These are phyloP conservation scores for Ahaetulla prasina DNA, from an alignment of 2,113 vertebrate genomes.

Conservation along the genomic window DNA sequence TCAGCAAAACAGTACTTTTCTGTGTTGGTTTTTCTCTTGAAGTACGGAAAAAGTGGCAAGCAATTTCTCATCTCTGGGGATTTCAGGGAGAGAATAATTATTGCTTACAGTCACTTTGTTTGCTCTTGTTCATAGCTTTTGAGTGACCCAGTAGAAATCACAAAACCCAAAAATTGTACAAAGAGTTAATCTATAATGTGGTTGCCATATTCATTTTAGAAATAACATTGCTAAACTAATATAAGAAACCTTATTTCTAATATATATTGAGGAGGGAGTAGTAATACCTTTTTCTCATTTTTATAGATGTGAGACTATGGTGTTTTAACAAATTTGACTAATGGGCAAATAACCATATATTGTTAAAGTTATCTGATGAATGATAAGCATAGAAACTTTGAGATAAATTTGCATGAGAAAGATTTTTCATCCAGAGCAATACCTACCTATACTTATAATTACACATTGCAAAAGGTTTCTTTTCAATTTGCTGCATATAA, in stretches of 20 bases:
- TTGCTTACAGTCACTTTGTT: not conserved
- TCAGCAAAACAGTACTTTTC: accelerated
- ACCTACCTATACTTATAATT: not conserved
- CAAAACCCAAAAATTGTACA: not conserved
- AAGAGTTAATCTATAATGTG: not conserved
- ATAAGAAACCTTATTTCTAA: not conserved
- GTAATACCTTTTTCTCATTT: not conserved
- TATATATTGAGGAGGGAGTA: not conserved
- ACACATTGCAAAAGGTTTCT: not conserved
- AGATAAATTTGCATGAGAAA: not conserved
- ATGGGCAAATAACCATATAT: not conserved
- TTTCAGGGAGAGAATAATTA: not conserved
- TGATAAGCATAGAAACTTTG: not conserved
- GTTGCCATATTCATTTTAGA: not conserved
- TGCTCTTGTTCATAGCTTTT: not conserved
- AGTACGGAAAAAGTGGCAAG: not conserved
- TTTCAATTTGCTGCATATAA: not conserved
- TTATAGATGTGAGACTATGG: not conserved
- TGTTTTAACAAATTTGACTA: not conserved
- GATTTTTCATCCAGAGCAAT: not conserved
- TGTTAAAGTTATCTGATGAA: not conserved
- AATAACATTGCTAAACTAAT: not conserved
- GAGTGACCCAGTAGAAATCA: not conserved
- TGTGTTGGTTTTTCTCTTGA: constrained; percentile 11
- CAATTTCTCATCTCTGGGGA: not conserved